Conservation (phyloP, 2,113 vertebrate species). For the Cichladusa arquata region DNA sequence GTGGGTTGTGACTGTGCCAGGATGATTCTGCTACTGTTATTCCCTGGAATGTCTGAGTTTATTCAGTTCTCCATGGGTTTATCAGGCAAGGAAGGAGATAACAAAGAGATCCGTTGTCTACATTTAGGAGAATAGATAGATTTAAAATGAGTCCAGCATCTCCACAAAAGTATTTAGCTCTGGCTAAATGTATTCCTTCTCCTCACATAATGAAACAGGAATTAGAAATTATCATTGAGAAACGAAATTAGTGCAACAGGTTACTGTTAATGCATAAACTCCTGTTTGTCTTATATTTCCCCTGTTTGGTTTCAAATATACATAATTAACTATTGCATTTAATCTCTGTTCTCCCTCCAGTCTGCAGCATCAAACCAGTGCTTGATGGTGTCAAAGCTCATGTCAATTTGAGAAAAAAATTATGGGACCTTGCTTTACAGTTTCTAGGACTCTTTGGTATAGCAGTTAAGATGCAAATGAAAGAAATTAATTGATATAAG, state of each 20-base stretch:
- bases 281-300: not conserved
- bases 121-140: not conserved
- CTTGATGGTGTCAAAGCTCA: slow-evolving; percentile 14
- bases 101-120: slow-evolving; percentile 5
- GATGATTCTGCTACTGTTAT: not conserved
- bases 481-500: slow-evolving; percentile 75
- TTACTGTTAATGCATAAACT: slow-evolving; percentile 47
- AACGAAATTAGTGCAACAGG: slow-evolving; percentile 61
- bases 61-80: not conserved
- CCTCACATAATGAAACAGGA: slow-evolving; percentile 27
- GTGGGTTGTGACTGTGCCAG: not conserved
- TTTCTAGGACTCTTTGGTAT: slow-evolving; percentile 19
- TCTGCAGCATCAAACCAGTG: not conserved
- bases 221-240: slow-evolving; percentile 52
- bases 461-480: slow-evolving; percentile 70
- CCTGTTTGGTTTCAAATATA: slow-evolving; percentile 53
- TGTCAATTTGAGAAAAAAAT: not conserved
- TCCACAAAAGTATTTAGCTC: not conserved
- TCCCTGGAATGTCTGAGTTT: slow-evolving; percentile 9
- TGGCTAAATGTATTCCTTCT: slow-evolving; percentile 26
- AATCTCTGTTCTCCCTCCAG: not conserved
- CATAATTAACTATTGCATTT: slow-evolving; percentile 66
- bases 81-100: not conserved
- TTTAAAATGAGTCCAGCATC: not conserved
- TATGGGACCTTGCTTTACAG: not conserved